These are phyloP conservation scores for Aspidoscelis tigris DNA, from an alignment of 2,113 vertebrate genomes.

Conservation along the genomic window DNA sequence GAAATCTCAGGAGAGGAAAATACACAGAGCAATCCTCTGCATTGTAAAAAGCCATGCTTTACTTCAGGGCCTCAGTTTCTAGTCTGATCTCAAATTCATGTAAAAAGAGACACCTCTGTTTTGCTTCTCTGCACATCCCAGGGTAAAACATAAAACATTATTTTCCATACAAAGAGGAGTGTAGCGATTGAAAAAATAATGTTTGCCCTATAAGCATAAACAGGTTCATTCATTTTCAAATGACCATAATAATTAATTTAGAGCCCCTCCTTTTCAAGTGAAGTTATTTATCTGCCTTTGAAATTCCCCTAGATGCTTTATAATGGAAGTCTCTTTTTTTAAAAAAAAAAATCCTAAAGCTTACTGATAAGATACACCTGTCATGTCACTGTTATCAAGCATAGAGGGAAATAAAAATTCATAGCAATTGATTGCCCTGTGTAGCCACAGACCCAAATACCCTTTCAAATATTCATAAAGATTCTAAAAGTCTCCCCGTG, in stretches of 20 bases:
- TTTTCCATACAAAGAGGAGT: constrained; percentile 38
- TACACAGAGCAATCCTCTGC: background rate
- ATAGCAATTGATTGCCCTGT: constrained; percentile 63
- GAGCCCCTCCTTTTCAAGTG: constrained; percentile 47
- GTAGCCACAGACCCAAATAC: constrained; percentile 55
- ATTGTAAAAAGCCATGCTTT: constrained; percentile 20
- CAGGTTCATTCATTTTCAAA: constrained; percentile 22
- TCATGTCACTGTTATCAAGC: constrained; percentile 35
- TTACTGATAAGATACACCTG: constrained; percentile 56
- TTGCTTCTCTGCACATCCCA: constrained; percentile 27
- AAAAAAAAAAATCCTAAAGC: constrained; percentile 34
- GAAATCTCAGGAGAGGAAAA: background rate
- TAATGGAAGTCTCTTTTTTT: constrained; percentile 48
- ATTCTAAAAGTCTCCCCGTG: constrained; percentile 57
- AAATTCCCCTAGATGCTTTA: constrained; percentile 21
- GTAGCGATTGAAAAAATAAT: constrained; percentile 27
- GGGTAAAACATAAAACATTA: constrained; percentile 17
- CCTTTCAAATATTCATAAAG: constrained; percentile 73
- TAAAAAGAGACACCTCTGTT: constrained; percentile 30
- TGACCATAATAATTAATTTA: constrained; percentile 54
- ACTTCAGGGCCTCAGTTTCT: constrained; percentile 41
- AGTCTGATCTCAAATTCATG: constrained; percentile 45
- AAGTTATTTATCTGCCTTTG: constrained; percentile 40
- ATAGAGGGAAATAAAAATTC: constrained; percentile 65
- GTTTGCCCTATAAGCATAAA: constrained; percentile 20